Base-by-base conservation (phyloP, 2,113 vertebrate species). In the Microcebus murinus region DNA sequence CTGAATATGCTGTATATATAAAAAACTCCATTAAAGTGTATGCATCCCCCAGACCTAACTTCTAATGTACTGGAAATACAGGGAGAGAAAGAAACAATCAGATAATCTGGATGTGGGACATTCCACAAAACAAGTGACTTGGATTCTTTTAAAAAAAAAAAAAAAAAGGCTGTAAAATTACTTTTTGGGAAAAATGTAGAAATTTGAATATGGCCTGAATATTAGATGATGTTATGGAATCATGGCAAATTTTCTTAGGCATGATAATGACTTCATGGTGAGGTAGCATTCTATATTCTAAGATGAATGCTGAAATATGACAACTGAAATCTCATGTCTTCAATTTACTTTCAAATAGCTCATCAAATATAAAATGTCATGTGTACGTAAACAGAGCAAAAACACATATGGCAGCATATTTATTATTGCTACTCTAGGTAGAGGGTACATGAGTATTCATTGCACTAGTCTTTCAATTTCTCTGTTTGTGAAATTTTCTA, bases 271-370 rank as follows among this genome's bases (percentile, higher is more conserved):
- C 29, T 29, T 77, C 36, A 4, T 42, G 34, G 25, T 87, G 90
- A 88, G 39, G 3, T 2, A 91, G 52, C 11, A n/a, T 68, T 85
- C 31, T 27, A 39, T 65, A 65, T 76, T 63, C 45, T 91, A 71
- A 84, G 67, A 89, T 87, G 15, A 55, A 85, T 67, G 39, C 9
- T 67, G 8, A 92, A 88, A 31, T 74, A 82, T 10, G 20, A 86
- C 27, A 23, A 36, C 39, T 68, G 8, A 87, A 96, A 74, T 94
- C 39, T 80, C 29, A 42, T 14, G 31, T 84, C 25, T 88, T 48
- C 81, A 96, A 88, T 15, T 94, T 63, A 82, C 18, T 61, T 70
- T 70, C 73, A 82, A 86, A 85, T 77, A 91, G 31, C 31, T 92
- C 63, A 89, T 23, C 4, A 71, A 87, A 83, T 87, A 70, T 71